These are phyloP conservation scores for Sebastes hubbsi DNA, from an alignment of 2,797 vertebrate species.

Conservation along the genomic window DNA sequence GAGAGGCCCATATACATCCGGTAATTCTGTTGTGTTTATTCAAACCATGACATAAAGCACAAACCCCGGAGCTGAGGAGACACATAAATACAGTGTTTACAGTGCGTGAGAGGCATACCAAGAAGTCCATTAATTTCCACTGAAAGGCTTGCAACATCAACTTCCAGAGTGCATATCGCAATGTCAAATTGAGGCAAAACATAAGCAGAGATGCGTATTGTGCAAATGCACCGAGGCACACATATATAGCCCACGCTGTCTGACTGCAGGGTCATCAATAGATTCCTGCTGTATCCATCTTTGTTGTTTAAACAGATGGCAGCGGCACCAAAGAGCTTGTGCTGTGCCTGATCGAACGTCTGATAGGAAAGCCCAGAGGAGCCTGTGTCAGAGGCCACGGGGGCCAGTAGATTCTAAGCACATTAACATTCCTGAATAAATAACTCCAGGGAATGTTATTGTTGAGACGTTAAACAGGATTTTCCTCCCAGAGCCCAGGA, in stretches of 20 bases:
- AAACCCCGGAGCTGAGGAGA: conserved; percentile 15
- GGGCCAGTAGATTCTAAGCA: conserved; percentile 67
- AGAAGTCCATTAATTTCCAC: conserved; percentile 12
- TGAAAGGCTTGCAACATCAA: background rate
- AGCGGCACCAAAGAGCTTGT: conserved; percentile 47
- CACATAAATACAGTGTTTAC: conserved; percentile 49
- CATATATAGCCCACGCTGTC: background rate
- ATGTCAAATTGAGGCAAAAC: conserved; percentile 5
- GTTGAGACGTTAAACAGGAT: conserved; percentile 76
- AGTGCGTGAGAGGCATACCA: conserved; percentile 3
- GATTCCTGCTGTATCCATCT: conserved; percentile 53
- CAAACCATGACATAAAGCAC: conserved; percentile 52
- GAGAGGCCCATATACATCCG: conserved; percentile 61
- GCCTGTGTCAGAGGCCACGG: conserved; percentile 63
- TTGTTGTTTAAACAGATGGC: conserved; percentile 65
- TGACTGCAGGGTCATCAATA: conserved; percentile 39
- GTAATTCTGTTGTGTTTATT: conserved; percentile 63
- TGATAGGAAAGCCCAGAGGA: conserved; percentile 70
- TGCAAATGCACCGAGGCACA: background rate
- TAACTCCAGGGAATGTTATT: conserved; percentile 76
- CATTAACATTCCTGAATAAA: conserved; percentile 82
- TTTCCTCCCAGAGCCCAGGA: conserved; percentile 67
- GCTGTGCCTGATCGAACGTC: conserved; percentile 58
- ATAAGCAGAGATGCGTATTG: background rate
- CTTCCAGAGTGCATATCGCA: background rate